These are phyloP conservation scores for Atrina japonica DNA, from an alignment of 2,888 invertebrate species.

Conservation along the genomic window DNA sequence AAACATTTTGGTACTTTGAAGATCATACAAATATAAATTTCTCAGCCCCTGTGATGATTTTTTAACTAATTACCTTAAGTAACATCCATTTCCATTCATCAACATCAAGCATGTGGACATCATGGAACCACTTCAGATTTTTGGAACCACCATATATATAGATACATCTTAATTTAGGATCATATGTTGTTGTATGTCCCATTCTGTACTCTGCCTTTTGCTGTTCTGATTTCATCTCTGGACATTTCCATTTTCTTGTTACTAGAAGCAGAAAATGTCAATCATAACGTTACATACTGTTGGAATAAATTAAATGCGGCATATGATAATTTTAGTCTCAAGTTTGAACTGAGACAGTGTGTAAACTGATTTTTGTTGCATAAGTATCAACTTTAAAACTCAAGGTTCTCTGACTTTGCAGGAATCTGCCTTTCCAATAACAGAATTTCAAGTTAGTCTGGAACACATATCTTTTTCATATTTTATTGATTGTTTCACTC, in stretches of 20 bases:
- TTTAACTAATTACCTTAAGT: constrained; percentile 74
- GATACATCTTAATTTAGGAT: constrained; percentile 75
- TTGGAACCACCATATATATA: constrained; percentile 79
- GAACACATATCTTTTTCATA: background rate
- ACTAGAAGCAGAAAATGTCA: constrained; percentile 63
- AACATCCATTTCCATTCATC: constrained; percentile 78
- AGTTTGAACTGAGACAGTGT: background rate
- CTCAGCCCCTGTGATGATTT: no score
- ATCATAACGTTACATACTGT: no score
- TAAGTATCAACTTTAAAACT: no score
- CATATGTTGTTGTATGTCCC: constrained; percentile 79
- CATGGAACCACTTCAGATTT: constrained; percentile 78
- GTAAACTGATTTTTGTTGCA: no score
- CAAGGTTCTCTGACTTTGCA: no score
- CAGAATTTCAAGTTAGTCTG: no score
- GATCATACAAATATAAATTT: no score
- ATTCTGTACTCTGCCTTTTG: constrained; percentile 74
- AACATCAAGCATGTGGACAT: constrained; percentile 76
- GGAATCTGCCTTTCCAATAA: no score
- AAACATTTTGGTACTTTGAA: no score
- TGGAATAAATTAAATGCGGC: no score
- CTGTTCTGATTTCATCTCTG: constrained; percentile 61
- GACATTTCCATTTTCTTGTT: constrained; percentile 68
- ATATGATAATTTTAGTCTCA: background rate
- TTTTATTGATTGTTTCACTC: background rate